Evolutionary conservation across 2,888 invertebrate species (phyloP), one percentile per base, ranked within the genome.

Genomic region (Hydrotaea diabolus): DNA sequence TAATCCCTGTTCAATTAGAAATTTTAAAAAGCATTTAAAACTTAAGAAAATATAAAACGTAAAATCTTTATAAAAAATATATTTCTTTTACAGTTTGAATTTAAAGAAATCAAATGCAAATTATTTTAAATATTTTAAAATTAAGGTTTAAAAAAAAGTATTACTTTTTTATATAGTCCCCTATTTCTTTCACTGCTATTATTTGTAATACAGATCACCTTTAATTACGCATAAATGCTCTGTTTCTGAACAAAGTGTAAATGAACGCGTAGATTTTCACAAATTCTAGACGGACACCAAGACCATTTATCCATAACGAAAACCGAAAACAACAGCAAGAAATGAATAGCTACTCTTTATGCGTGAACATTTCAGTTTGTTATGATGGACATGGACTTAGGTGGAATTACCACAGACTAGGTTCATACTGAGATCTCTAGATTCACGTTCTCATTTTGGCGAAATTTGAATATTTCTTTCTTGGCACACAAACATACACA

Each of bases 401-500:
- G 43, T 19, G 26, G 62, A 31, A 62, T 62, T 36, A 43, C 55
- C 5, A 55, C 2, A 31, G 2, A 31, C 31, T 31, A 59, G 21
- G 55, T 21, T 5, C 21, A 7, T 13, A 21, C 55, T 59, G 26
- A 23, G 59, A 66, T 39, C 21, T 66, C 13, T 69, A 69, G 2
- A 69, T 66, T 43, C 39, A 66, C 66, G 43, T 66, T 66, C 43
- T 66, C 66, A 66, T 66, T 66, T 66, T 15, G 7, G 39, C 2
- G 43, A 46, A 69, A 69, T 69, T 46, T 13, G 21, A 69, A 69
- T 69, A 69, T 69, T 69, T 69, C n/a, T n/a, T 23, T 46, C 69
- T 21, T 46, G 69, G 69, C 57, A 46, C 49, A 73, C 57, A 69
- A 13, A 69, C 59, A 13, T 39, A 39, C 13, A 55, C 23, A 26